These are phyloP conservation scores for Polietes domitor DNA, from an alignment of 2,888 invertebrate species.

Conservation along the genomic window DNA sequence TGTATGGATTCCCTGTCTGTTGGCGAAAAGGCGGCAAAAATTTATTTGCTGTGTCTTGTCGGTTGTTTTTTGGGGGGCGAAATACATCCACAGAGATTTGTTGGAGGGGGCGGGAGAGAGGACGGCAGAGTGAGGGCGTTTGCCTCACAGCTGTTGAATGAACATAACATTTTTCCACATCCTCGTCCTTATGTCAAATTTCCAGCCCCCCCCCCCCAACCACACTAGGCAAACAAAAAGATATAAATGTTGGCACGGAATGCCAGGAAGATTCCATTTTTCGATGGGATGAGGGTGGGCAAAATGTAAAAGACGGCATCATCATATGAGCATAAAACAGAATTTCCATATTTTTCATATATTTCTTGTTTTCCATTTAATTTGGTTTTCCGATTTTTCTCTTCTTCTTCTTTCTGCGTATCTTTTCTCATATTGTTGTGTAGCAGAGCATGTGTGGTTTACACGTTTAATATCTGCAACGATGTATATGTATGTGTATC, in stretches of 20 bases:
- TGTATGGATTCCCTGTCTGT: not conserved
- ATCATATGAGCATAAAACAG: not conserved
- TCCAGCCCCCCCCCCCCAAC: not conserved
- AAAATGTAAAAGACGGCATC: not conserved
- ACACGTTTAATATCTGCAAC: constrained; percentile 39
- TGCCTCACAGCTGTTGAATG: not conserved
- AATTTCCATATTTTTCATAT: not conserved
- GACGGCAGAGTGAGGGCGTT: not conserved
- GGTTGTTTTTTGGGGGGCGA: not conserved
- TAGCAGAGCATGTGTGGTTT: constrained; percentile 31
- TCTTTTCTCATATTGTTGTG: no score
- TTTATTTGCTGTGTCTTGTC: not conserved
- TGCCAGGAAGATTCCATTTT: not conserved
- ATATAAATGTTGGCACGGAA: not conserved
- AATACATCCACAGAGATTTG: not conserved
- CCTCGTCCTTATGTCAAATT: not conserved
- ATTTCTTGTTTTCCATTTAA: not conserved
- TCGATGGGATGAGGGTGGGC: not conserved
- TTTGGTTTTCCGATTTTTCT: not conserved
- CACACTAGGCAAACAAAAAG: not conserved
- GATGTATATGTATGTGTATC: not conserved
- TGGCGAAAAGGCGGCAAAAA: constrained; percentile 5
- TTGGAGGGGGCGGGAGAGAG: not conserved
- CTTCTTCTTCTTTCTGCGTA: no score
- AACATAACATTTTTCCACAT: not conserved